Evolutionary conservation across 2,888 invertebrate genomes (phyloP).

Genomic region (Polydrusus pterygomalis): DNA sequence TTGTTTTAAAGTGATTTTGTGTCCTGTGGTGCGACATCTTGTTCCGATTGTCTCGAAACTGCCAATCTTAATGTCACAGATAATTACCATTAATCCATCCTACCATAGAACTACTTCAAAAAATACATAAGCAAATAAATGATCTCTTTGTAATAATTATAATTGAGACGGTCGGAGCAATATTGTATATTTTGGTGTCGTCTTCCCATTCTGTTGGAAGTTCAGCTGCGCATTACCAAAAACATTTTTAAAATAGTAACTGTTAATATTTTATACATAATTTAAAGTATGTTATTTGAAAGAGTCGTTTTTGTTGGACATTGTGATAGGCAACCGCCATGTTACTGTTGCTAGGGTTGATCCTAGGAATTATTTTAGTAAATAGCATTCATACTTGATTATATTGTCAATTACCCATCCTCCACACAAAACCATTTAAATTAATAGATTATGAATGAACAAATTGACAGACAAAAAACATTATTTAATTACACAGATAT

Average conservation of each 20-base stretch:
- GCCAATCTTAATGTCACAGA: slow-evolving; percentile 12
- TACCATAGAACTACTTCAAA: slow-evolving; percentile 10
- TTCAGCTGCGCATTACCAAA: slow-evolving; percentile 73
- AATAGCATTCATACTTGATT: slow-evolving; percentile 72
- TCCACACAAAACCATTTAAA: slow-evolving; percentile 47
- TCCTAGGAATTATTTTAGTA: slow-evolving; percentile 70
- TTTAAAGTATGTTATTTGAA: slow-evolving; percentile 73
- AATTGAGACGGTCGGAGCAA: slow-evolving; percentile 19
- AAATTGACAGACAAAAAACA: slow-evolving; percentile 77
- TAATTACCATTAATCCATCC: slow-evolving; percentile 15
- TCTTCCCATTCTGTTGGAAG: slow-evolving; percentile 72
- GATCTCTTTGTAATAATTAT: slow-evolving; percentile 13
- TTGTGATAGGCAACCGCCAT: slow-evolving; percentile 74
- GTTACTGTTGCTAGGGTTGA: slow-evolving; percentile 72
- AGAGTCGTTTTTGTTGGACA: slow-evolving; percentile 72
- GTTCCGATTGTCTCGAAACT: slow-evolving; percentile 19
- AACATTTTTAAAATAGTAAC: slow-evolving; percentile 68
- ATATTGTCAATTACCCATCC: slow-evolving; percentile 72
- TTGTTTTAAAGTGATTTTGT: slow-evolving; percentile 63
- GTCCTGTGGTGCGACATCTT: slow-evolving; percentile 49
- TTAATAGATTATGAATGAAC: slow-evolving; percentile 67
- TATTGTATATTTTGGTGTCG: slow-evolving; percentile 69
- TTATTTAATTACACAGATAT: slow-evolving; percentile 80
- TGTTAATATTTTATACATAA: slow-evolving; percentile 74
- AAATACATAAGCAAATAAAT: slow-evolving; percentile 4